These are phyloP conservation scores for Holotrichia oblita DNA, from an alignment of 1,140 invertebrate genomes.

Conservation along the genomic window DNA sequence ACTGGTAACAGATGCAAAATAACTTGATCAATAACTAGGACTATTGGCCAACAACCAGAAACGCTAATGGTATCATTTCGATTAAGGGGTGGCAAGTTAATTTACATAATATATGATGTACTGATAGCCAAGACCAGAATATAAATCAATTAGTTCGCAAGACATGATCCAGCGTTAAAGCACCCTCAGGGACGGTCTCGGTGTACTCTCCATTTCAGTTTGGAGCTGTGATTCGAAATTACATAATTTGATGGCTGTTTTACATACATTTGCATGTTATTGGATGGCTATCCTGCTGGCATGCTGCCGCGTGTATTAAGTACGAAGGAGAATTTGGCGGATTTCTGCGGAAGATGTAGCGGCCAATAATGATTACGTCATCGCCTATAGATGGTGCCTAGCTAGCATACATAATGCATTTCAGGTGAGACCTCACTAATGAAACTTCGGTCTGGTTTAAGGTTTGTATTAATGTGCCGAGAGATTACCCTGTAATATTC, in stretches of 20 bases:
- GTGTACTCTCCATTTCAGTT: constrained; percentile 25
- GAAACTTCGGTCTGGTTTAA: constrained; percentile 8
- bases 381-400: constrained; percentile 19
- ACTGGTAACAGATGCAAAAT: neutral
- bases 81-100: constrained; percentile 11
- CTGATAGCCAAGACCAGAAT: constrained; percentile 35
- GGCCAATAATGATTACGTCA: constrained; percentile 30
- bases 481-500: neutral
- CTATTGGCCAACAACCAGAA: neutral
- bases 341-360: constrained; percentile 32
- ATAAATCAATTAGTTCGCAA: constrained; percentile 43
- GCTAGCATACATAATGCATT: constrained; percentile 25
- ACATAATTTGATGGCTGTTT: constrained; percentile 58
- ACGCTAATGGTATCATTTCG: neutral
- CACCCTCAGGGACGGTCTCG: constrained; percentile 29
- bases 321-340: constrained; percentile 22
- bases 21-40: neutral
- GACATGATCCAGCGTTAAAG: constrained; percentile 42
- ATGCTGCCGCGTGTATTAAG: constrained; percentile 21
- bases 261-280: constrained; percentile 59
- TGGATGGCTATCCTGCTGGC: constrained; percentile 46
- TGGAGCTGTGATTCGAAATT: constrained; percentile 48
- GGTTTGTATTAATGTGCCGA: constrained; percentile 16
- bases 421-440: constrained; percentile 31
- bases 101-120: constrained; percentile 38